phyloP scores from a whole-genome alignment of 1,140 invertebrate species.

The Augochlora pura region DNA sequence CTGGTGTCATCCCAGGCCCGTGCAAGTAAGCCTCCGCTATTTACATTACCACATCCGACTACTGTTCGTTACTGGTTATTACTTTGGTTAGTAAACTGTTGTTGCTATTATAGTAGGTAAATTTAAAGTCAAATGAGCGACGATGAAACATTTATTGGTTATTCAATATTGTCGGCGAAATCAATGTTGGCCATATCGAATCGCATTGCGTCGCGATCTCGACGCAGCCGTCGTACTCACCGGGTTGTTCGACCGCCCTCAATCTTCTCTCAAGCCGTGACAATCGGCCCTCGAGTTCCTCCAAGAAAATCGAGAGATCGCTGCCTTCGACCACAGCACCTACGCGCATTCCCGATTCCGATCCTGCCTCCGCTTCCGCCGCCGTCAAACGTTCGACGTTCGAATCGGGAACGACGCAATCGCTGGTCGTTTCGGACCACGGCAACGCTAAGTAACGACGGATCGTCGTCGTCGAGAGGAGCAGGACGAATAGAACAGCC shows the following conservation, averaged over 20 bases:
- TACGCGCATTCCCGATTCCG: too few species aligned
- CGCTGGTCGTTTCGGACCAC: background rate
- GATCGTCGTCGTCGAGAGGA: background rate
- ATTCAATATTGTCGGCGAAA: too few species aligned
- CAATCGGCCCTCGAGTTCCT: conserved; percentile 71
- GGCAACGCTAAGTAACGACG: background rate
- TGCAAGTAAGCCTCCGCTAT: too few species aligned
- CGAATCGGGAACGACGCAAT: background rate
- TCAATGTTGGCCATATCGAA: too few species aligned
- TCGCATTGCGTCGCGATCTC: too few species aligned
- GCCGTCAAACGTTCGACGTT: conserved; percentile 1
- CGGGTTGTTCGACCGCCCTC: conserved; percentile 87
- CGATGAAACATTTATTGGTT: too few species aligned
- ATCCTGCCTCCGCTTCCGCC: background rate
- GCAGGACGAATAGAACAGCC: background rate
- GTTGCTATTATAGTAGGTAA: too few species aligned
- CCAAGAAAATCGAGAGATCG: conserved; percentile 45
- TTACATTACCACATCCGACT: too few species aligned
- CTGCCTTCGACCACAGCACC: background rate
- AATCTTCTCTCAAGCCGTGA: conserved; percentile 84
- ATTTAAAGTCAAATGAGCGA: too few species aligned
- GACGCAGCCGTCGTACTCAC: conserved; percentile 67
- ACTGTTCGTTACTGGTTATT: too few species aligned
- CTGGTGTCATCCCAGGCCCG: too few species aligned
- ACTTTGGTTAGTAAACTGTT: too few species aligned